These are phyloP conservation scores for Esox lucius DNA, from an alignment of 2,797 vertebrate species.

Conservation along the genomic window DNA sequence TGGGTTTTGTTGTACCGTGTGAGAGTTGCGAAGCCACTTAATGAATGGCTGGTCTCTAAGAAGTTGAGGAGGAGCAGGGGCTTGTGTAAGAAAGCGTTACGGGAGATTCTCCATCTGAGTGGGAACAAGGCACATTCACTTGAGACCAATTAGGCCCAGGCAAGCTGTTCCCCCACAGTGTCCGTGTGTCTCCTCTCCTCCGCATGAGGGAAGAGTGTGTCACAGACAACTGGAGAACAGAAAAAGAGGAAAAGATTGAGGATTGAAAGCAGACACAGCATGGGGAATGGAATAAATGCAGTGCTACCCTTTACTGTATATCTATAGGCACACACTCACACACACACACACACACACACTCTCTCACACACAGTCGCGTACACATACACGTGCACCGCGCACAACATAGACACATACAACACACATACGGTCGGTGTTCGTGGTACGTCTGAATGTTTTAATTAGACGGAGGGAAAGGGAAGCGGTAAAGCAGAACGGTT, in stretches of 20 bases:
- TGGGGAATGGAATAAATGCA: not conserved
- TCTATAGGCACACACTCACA: not conserved
- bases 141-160: conserved; percentile 45
- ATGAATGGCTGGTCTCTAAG: conserved; percentile 7
- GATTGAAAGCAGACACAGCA: not conserved
- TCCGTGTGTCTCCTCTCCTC: not conserved
- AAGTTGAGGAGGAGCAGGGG: conserved; percentile 3
- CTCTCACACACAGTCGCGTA: not conserved
- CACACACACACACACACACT: conserved; percentile 9
- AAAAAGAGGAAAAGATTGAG: conserved; percentile 15
- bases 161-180: conserved; percentile 25
- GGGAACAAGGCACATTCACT: conserved; percentile 24
- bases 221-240: not conserved
- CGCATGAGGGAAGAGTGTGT: not conserved
- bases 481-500: conserved; percentile 59
- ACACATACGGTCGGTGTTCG: conserved; percentile 39
- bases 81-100: not conserved
- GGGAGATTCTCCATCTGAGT: conserved; percentile 14
- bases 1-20: not conserved
- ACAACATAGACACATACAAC: not conserved
- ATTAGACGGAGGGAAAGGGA: conserved; percentile 63
- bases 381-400: conserved; percentile 8
- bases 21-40: not conserved
- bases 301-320: not conserved
- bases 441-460: conserved; percentile 63